Percentiles rank a stretch among this genome's conserved stretches.
phyloP scores from a whole-genome alignment of 2,113 vertebrate genomes.

The Patagioenas fasciata region DNA sequence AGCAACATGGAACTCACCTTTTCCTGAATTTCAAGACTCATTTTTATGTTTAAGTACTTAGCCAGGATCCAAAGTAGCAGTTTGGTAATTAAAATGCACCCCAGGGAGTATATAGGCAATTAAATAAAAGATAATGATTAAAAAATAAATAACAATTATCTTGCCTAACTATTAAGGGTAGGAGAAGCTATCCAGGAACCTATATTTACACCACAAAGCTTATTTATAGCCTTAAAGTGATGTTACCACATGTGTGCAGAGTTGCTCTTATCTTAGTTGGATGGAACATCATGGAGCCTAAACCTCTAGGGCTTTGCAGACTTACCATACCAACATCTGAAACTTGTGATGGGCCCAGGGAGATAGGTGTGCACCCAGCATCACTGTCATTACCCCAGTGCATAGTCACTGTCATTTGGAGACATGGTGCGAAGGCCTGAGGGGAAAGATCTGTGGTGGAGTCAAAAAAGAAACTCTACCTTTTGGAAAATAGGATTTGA shows the following conservation, averaged over 20 bases:
- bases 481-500: background rate
- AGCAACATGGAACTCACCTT: background rate
- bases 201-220: slow-evolving; percentile 34
- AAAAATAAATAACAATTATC: slow-evolving; percentile 48
- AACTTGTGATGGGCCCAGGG: background rate
- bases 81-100: slow-evolving; percentile 39
- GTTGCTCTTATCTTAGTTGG: slow-evolving; percentile 9
- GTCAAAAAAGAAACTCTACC: background rate
- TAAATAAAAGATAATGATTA: slow-evolving; percentile 24
- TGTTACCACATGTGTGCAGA: background rate
- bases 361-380: background rate
- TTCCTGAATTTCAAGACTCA: background rate
- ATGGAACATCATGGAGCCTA: accelerated
- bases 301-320: background rate
- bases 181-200: slow-evolving; percentile 4
- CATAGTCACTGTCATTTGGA: background rate
- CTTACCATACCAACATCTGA: background rate
- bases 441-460: background rate
- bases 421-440: background rate
- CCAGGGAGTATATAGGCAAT: background rate
- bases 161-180: background rate
- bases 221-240: slow-evolving; percentile 43
- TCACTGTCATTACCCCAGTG: background rate
- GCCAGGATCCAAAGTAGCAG: background rate
- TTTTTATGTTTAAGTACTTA: background rate